phyloP scores from a whole-genome alignment of 1,140 invertebrate species.

The Zaprionus taronus region DNA sequence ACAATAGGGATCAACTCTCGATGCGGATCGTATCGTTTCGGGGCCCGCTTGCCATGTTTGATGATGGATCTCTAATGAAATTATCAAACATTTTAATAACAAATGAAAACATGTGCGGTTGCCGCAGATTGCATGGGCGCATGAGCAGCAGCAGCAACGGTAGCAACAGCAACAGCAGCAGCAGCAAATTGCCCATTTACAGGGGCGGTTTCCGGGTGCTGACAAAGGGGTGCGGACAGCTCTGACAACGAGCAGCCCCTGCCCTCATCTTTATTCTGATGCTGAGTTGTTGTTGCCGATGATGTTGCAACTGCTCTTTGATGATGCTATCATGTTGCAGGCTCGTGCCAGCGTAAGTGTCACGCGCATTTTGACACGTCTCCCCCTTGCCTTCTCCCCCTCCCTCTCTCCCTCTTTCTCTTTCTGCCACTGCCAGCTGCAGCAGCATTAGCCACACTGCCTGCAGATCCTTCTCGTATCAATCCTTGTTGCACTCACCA shows the following conservation, averaged over 20 bases:
- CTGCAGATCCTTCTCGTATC: conserved; percentile 36
- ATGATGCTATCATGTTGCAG: conserved; percentile 61
- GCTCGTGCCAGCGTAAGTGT: conserved; percentile 54
- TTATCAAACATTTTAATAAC: conserved; percentile 84
- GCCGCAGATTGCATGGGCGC: conserved; percentile 75
- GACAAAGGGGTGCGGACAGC: conserved; percentile 44
- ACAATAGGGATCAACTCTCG: conserved; percentile 40
- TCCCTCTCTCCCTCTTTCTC: background rate
- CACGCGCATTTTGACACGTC: conserved; percentile 58
- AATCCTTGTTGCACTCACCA: conserved; percentile 81
- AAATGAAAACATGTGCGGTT: conserved; percentile 84
- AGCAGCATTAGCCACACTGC: conserved; percentile 58
- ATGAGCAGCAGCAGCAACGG: conserved; percentile 42
- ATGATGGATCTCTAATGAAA: conserved; percentile 81
- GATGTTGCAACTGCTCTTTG: background rate
- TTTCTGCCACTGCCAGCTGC: conserved; percentile 34
- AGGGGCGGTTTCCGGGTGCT: conserved; percentile 22
- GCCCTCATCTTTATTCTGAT: conserved; percentile 51
- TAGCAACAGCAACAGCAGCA: background rate
- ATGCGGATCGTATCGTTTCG: conserved; percentile 26
- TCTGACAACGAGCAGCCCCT: background rate
- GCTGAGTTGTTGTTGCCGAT: conserved; percentile 27
- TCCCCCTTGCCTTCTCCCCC: conserved; percentile 13
- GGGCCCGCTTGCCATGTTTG: conserved; percentile 53
- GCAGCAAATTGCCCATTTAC: conserved; percentile 53